phyloP scores from a whole-genome alignment of 2,113 vertebrate species.

The Pelecanoides urinatrix region DNA sequence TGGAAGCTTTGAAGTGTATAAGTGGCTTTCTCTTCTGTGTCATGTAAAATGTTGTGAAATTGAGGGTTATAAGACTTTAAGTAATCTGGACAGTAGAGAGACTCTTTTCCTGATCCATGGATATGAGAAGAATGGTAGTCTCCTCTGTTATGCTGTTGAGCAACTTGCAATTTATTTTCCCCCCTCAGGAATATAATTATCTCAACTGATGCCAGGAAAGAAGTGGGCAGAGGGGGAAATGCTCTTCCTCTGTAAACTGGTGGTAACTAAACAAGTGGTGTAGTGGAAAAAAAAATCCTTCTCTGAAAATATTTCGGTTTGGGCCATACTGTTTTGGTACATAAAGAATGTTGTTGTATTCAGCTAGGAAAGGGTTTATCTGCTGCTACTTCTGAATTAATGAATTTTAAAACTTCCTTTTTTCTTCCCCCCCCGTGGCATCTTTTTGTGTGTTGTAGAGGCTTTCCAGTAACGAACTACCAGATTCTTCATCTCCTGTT shows the following conservation, averaged over 20 bases:
- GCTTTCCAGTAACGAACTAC: conserved; percentile 94
- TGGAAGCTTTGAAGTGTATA: background rate
- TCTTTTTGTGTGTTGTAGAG: conserved; percentile 76
- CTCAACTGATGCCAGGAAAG: background rate
- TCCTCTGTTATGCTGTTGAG: background rate
- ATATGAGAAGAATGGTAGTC: background rate
- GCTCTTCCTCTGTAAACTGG: background rate
- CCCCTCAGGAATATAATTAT: background rate
- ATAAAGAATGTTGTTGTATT: background rate
- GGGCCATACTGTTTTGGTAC: background rate
- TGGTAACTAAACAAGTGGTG: background rate
- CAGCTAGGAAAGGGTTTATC: background rate
- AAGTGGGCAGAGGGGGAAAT: background rate
- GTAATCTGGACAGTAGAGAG: background rate
- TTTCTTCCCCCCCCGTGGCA: background rate
- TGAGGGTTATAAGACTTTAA: background rate
- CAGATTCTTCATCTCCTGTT: conserved; percentile 92
- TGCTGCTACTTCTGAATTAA: background rate
- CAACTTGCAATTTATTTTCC: background rate
- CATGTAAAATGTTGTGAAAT: background rate
- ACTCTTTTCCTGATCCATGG: background rate
- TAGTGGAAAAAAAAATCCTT: background rate
- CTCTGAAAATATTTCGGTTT: background rate
- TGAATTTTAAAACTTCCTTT: background rate
- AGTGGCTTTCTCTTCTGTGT: background rate